phyloP scores from a whole-genome alignment of 2,888 invertebrate species.

The Eupeodes latifasciatus region DNA sequence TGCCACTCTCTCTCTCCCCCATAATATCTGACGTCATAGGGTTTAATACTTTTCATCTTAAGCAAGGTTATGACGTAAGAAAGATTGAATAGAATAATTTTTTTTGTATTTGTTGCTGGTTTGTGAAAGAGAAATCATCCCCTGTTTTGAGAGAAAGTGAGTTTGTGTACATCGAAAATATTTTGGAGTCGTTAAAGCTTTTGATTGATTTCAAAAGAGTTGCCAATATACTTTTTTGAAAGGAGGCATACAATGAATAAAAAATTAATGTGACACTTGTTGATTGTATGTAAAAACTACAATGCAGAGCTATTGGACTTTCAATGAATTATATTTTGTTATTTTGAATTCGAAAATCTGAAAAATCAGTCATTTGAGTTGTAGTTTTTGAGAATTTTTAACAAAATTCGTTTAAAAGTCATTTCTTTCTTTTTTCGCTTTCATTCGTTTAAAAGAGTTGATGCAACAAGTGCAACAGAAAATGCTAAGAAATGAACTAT shows the following conservation, averaged over 20 bases:
- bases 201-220: conserved; percentile 15
- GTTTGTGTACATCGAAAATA: not conserved
- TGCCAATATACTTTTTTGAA: conserved; percentile 13
- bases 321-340: too few relatives aligned
- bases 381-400: too few relatives aligned
- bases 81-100: not conserved
- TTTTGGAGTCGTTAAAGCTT: conserved; percentile 39
- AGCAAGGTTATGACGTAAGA: conserved; percentile 71
- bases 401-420: too few relatives aligned
- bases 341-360: too few relatives aligned
- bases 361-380: too few relatives aligned
- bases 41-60: conserved; percentile 59
- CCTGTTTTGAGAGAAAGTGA: conserved; percentile 15
- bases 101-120: not conserved
- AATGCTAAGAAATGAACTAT: too few relatives aligned
- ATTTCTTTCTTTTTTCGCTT: too few relatives aligned
- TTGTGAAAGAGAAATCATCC: conserved; percentile 5
- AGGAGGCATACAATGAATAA: not conserved
- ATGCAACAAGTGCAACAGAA: too few relatives aligned
- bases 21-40: conserved; percentile 64
- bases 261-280: conserved; percentile 49
- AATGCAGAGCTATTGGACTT: not conserved
- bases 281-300: conserved; percentile 10
- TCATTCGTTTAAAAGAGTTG: too few relatives aligned
- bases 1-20: conserved; percentile 48